phyloP scores from a whole-genome alignment of 2,888 invertebrate genomes.

The Tinea pellionella region DNA sequence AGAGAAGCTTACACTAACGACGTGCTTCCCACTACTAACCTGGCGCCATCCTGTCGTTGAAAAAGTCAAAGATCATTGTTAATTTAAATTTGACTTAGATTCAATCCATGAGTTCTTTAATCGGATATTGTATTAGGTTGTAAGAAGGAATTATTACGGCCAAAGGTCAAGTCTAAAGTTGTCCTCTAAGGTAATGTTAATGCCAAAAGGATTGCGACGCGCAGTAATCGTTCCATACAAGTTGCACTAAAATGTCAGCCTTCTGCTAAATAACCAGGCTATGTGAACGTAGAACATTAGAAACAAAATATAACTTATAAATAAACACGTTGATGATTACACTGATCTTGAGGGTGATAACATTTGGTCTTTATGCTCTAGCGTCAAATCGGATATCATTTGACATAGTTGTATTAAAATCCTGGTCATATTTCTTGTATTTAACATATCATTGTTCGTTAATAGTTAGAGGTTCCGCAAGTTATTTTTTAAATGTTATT shows the following conservation, averaged over 20 bases:
- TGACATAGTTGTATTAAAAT: no score
- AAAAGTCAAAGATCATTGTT: conserved; percentile 9
- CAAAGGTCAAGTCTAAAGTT: conserved; percentile 14
- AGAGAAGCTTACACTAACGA: neutral
- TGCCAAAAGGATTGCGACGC: conserved; percentile 35
- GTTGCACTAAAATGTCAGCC: conserved; percentile 38
- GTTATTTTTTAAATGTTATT: neutral
- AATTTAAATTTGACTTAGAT: neutral
- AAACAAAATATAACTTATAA: conserved; percentile 19
- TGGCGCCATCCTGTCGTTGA: neutral
- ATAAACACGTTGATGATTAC: neutral
- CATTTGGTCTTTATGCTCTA: neutral
- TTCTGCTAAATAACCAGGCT: conserved; percentile 31
- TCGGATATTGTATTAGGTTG: neutral
- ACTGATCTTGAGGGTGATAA: neutral
- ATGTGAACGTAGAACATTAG: conserved; percentile 23
- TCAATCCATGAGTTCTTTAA: neutral
- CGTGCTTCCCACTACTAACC: neutral
- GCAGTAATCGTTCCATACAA: conserved; percentile 32
- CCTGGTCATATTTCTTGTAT: no score
- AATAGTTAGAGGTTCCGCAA: no score
- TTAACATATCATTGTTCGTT: no score
- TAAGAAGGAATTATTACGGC: conserved; percentile 1
- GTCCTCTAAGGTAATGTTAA: conserved; percentile 35
- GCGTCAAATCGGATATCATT: neutral